Conservation (phyloP, 2,888 invertebrate genomes). For the Anodontia alba region DNA sequence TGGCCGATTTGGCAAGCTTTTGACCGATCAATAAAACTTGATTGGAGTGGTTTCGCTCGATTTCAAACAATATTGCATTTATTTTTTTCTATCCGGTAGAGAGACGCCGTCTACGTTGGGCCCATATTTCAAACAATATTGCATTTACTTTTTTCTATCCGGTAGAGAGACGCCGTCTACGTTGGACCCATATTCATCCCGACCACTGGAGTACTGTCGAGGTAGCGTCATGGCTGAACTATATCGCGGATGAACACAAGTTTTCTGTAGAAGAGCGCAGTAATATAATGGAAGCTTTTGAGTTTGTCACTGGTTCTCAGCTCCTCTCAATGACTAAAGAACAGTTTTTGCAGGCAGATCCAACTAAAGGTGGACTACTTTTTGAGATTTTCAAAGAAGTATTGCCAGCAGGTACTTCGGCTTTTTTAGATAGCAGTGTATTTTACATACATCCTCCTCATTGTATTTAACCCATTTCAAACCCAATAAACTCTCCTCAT, state of each 20-base stretch:
- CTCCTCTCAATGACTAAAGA: background rate
- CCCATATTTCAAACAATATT: background rate
- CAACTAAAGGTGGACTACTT: background rate
- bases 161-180: background rate
- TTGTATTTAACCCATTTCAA: too few species aligned
- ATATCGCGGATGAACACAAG: background rate
- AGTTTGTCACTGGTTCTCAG: background rate
- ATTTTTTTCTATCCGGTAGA: background rate
- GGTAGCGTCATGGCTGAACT: slow-evolving; percentile 13
- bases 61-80: too few species aligned
- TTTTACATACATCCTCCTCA: too few species aligned
- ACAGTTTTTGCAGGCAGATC: background rate
- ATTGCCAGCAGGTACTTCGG: background rate
- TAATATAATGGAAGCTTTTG: background rate
- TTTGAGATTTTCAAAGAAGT: slow-evolving; percentile 1
- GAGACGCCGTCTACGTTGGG: background rate
- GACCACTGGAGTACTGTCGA: slow-evolving; percentile 11
- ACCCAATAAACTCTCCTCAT: too few species aligned
- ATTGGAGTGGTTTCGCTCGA: too few species aligned
- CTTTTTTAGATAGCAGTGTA: too few species aligned
- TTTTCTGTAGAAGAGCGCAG: background rate
- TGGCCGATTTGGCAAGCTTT: too few species aligned
- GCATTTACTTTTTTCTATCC: too few species aligned
- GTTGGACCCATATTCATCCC: slow-evolving; percentile 14
- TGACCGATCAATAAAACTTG: too few species aligned